Evolutionary conservation across 2,113 vertebrate genomes (phyloP), one percentile per base, ranked within the genome.

Genomic region (Platichthys flesus): DNA sequence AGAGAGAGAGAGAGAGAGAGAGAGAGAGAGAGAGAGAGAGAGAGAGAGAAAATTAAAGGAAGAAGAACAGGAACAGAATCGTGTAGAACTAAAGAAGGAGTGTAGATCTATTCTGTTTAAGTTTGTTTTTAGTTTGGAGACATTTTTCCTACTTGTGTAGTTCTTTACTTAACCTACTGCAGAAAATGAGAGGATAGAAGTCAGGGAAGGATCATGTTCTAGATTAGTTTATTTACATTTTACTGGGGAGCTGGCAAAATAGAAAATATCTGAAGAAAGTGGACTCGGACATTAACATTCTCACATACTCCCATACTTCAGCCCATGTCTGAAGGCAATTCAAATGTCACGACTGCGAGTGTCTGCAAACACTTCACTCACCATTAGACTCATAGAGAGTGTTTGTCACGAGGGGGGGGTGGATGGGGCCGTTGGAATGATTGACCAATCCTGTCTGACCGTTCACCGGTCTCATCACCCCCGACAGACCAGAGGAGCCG

Each of bases 401-500:
- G 77, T 91, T 31, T 6, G 31, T 31, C 31, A 31, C 31, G 1
- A 31, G 51, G 2, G 88, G 42, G 9, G 86, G 40, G 26, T 80
- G 83, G 12, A 67, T 2, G 31, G 79, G 55, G 24, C 78, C 84
- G 2, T 90, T 67, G 10, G 59, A 75, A 24, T 81, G 87, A 75
- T 59, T 59, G 75, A 85, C 40, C 21, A 75, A 67, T 37, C 86
- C 75, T 1, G 76, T 7, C 24, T 63, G 88, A 57, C 84, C 71
- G 20, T 82, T 89, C 13, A 55, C 78, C 18, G 89, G 85, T 72
- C 85, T 85, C 83, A 84, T 21, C 26, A 58, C 66, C 5, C 84
- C 81, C 2, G 74, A 45, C 23, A 85, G 71, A 16, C 88, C 90
- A 4, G 85, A 64, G n/a, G 90, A 91, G 87, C 88, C 72, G 81